Evolutionary conservation across 2,888 invertebrate species (phyloP), one percentile per base, ranked within the genome.

Genomic region (Hypena proboscidalis): DNA sequence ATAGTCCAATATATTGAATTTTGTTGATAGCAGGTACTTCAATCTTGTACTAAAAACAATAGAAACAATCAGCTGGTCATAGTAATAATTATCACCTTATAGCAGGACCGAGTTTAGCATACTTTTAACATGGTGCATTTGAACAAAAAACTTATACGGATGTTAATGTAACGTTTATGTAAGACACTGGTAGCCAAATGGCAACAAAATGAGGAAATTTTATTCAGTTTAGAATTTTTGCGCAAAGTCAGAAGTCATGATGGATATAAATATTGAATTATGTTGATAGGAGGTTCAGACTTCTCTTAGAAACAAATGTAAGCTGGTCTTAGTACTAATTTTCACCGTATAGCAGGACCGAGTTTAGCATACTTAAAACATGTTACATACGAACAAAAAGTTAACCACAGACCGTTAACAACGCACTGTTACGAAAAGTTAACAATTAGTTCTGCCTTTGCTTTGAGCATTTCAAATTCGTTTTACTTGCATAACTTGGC

Each of bases 361-460:
- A 33, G 17, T 17, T 26, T 23, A 37, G 30, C 37, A 37, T 46
- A 32, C 13, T 23, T 19, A 31, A 26, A 26, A 45, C 25, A 51
- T 39, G 43, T 49, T 34, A 29, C 48, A 46, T 39, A 37, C 35
- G 31, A 39, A 53, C 41, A 51, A 42, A 49, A 49, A 46, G 43
- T 47, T 43, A 35, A 48, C 36, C 41, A 47, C 61, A 45, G 36
- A 56, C 63, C 60, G 61, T 64, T 59, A 64, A 29, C 38, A 51
- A 42, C 32, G 32, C 41, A 46, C 53, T 50, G 54, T 63, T 67
- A 60, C 58, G 47, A 56, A 69, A 68, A 62, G 56, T 42, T 51
- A 51, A 58, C 68, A 66, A 78, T 80, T 77, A 60, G 77, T 75
- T 70, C 70, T 72, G 76, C 72, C 65, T 70, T 66, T 63, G 58